These are phyloP conservation scores for Pararge aegeria DNA, from an alignment of 1,140 invertebrate genomes.

Conservation along the genomic window DNA sequence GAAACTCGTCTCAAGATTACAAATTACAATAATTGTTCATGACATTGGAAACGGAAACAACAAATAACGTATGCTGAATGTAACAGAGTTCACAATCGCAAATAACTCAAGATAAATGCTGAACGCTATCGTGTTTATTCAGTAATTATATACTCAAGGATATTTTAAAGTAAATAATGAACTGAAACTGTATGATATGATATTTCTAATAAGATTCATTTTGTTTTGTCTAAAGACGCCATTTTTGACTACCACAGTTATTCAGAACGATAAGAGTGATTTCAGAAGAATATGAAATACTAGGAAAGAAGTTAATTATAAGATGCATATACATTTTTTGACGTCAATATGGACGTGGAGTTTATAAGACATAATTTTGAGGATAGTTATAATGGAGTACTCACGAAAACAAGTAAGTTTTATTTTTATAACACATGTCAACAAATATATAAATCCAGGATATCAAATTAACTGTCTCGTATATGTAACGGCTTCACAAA, in stretches of 20 bases:
- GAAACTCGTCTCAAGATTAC: slow-evolving; percentile 21
- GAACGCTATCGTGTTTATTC: slow-evolving; percentile 10
- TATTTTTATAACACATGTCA: background rate
- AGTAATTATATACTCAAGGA: slow-evolving; percentile 34
- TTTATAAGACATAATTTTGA: slow-evolving; percentile 57
- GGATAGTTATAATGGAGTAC: slow-evolving; percentile 52
- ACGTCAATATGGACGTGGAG: slow-evolving; percentile 56
- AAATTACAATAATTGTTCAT: slow-evolving; percentile 18
- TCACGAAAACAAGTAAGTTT: slow-evolving; percentile 58
- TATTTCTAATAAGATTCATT: slow-evolving; percentile 27
- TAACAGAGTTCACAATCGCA: slow-evolving; percentile 18
- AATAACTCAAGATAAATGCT: background rate
- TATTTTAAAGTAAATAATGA: slow-evolving; percentile 33
- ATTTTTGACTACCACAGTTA: slow-evolving; percentile 10
- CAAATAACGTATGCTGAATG: background rate
- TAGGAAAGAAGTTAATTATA: background rate
- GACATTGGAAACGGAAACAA: slow-evolving; percentile 9
- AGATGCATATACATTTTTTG: slow-evolving; percentile 14
- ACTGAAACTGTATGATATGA: slow-evolving; percentile 23
- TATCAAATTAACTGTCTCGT: too few species aligned
- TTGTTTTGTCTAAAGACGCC: slow-evolving; percentile 24
- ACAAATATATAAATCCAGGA: too few species aligned
- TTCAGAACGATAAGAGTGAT: background rate
- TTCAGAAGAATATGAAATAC: background rate
- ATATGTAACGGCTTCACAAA: too few species aligned